Evolutionary conservation across 2,888 invertebrate species (phyloP), one percentile per base, ranked within the genome.

Genomic region (Tortrix viridana): DNA sequence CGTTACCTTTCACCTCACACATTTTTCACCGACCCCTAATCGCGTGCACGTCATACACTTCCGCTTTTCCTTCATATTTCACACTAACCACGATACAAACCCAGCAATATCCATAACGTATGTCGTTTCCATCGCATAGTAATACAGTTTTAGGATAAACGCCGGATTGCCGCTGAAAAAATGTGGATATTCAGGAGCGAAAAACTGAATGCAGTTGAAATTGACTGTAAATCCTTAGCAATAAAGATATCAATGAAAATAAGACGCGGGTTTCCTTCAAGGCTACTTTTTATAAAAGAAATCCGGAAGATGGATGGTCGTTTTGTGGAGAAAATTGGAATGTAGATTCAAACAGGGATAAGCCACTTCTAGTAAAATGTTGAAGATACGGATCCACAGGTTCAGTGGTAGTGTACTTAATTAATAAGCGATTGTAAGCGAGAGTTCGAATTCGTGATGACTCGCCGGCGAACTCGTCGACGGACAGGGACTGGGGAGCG

Each of bases 121-220:
- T 2, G 32, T 22, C 56, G 20, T 66, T 69, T 61, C 12, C 16
- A 32, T 70, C 76, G 74, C 66, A 73, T 84, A 84, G 84, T 82
- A 80, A 75, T 75, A 65, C 60, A 65, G 71, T 76, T 68, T 69
- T 65, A 74, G 46, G 23, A 19, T 37, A 12, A 22, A 69, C 68
- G 70, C 74, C 72, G 78, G 80, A 78, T 77, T 77, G 73, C 76
- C 75, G 81, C 74, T 71, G 72, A 80, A 83, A 81, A 89, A 89
- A 85, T 79, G 84, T 84, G 85, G 84, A 84, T 86, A 88, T 85
- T 85, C 72, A 76, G 76, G 70, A 75, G 77, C 74, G 74, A 74
- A 79, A 53, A 37, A 41, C 58, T 20, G 61, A 86, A 84, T 90
- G 89, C 89, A 89, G 78, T 80, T 53, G 79, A 77, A 80, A 83